phyloP scores from a whole-genome alignment of 2,797 vertebrate species.

The Podarcis lilfordi region DNA sequence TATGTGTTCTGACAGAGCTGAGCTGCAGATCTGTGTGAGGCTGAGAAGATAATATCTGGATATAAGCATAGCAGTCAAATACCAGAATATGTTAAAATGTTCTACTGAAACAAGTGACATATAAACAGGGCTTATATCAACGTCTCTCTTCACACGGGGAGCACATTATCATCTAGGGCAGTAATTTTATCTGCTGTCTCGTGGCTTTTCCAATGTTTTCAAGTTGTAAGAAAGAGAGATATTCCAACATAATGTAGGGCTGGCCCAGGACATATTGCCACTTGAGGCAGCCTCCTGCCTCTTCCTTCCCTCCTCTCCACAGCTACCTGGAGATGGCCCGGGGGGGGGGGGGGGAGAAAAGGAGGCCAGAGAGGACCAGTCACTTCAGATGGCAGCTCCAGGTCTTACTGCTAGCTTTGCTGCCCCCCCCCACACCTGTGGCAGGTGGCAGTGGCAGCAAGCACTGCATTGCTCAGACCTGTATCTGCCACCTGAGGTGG shows the following conservation, averaged over 20 bases:
- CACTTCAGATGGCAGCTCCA: too few relatives aligned
- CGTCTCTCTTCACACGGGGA: slow-evolving; percentile 44
- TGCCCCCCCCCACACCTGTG: too few relatives aligned
- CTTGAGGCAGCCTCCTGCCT: too few relatives aligned
- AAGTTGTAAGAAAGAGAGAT: neutral
- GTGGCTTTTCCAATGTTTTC: neutral
- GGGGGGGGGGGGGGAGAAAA: too few relatives aligned
- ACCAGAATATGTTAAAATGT: slow-evolving; percentile 50
- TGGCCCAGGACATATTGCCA: too few relatives aligned
- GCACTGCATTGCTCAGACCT: too few relatives aligned
- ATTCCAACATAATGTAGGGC: neutral
- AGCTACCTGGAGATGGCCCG: too few relatives aligned
- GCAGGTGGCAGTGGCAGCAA: too few relatives aligned
- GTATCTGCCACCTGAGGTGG: too few relatives aligned
- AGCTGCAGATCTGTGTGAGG: slow-evolving; percentile 54
- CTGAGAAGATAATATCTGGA: slow-evolving; percentile 60
- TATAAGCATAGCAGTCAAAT: slow-evolving; percentile 49
- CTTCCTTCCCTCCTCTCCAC: too few relatives aligned
- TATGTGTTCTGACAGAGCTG: slow-evolving; percentile 64
- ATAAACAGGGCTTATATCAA: slow-evolving; percentile 50
- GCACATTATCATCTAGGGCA: slow-evolving; percentile 34
- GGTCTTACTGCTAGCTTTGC: too few relatives aligned
- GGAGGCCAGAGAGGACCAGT: too few relatives aligned
- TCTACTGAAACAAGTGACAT: slow-evolving; percentile 52
- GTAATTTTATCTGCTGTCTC: neutral